Conservation (phyloP, 92 coral and sea anemone species). For the Epizoanthus fatuus region DNA sequence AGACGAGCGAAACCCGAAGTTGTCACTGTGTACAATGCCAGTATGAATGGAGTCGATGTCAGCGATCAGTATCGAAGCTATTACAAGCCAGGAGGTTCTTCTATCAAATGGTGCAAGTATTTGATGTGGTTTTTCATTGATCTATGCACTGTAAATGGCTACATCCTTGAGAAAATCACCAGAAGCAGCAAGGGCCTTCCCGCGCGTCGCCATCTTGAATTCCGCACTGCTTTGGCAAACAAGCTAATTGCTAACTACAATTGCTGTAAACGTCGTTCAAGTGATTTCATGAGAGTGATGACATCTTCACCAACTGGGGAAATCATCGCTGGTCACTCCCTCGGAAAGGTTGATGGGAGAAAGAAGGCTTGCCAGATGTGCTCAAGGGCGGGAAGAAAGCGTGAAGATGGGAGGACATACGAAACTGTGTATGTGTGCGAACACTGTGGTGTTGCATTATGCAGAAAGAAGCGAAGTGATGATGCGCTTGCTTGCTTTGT, state of each 20-base stretch:
- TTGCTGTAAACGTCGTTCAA: conserved; percentile 27
- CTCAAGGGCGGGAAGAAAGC: conserved; percentile 37
- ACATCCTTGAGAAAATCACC: conserved; percentile 45
- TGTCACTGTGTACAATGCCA: neutral
- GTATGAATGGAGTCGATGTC: conserved; percentile 46
- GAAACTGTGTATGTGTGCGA: conserved; percentile 36
- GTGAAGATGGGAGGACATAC: conserved; percentile 30
- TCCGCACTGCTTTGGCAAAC: conserved; percentile 29
- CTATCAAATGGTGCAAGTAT: conserved; percentile 61
- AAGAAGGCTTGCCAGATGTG: conserved; percentile 50
- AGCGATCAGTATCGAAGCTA: conserved; percentile 47
- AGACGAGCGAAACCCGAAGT: conserved; percentile 12
- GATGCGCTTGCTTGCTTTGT: conserved; percentile 14
- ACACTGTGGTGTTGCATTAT: conserved; percentile 47
- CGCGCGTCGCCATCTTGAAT: conserved; percentile 45
- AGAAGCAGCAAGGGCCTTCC: conserved; percentile 10
- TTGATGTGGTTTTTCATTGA: conserved; percentile 60
- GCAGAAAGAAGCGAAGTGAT: conserved; percentile 22
- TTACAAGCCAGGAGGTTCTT: conserved; percentile 44
- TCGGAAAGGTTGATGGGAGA: conserved; percentile 34
- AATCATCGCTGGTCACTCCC: conserved; percentile 28
- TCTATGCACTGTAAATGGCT: conserved; percentile 55
- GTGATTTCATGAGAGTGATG: neutral
- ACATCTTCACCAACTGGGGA: conserved; percentile 31
- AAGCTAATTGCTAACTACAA: conserved; percentile 48